Evolutionary conservation across 64 coral and sea anemone genomes (phyloP), one percentile per base, ranked within the genome.

Genomic region (Porites australiensis): DNA sequence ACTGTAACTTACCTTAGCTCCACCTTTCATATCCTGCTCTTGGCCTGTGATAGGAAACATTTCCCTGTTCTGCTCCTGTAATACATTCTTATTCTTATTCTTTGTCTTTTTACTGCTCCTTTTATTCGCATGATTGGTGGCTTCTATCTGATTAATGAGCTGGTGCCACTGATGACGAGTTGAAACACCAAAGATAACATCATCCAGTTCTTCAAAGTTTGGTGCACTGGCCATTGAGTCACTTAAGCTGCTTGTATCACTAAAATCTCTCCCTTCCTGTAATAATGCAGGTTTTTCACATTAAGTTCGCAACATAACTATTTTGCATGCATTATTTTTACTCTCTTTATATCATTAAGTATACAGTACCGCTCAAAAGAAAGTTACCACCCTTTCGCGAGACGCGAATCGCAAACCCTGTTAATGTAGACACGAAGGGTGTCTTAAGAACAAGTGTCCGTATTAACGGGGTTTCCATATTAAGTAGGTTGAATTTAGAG

Each of bases 151-250:
- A 19, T 68, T 96, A 52, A 99, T 99, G 13, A 99, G 92, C 21
- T 95, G 93, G 78, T 96, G 80, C 98, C 98, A 99, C 16, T 99
- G 98, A 48, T 94, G 91, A 16, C 98, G 75, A 4, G 98, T 99
- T 8, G 98, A 96, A 15, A 96, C 91, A 21, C 98, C 98, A 85
- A 99, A 88, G 63, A 93, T 62, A 8, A 99, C 94, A 45, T 99
- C 98, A 82, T 99, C 98, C 48, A 99, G 94, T 58, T 99, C 98
- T n/a, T 88, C 98, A 84, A 99, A 52, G 18, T 95, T 93, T 75
- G 73, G 67, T 49, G 58, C 75, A 46, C 95, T 97, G 44, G 82
- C 90, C 27, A 91, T 16, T 49, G 95, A 97, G 62, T 94, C 95
- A 75, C 95, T 97, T 13, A 89, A 69, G 58, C 92, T 94, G 64